Evolutionary conservation across 2,888 invertebrate genomes (phyloP).

Genomic region (Agapostemon virescens): DNA sequence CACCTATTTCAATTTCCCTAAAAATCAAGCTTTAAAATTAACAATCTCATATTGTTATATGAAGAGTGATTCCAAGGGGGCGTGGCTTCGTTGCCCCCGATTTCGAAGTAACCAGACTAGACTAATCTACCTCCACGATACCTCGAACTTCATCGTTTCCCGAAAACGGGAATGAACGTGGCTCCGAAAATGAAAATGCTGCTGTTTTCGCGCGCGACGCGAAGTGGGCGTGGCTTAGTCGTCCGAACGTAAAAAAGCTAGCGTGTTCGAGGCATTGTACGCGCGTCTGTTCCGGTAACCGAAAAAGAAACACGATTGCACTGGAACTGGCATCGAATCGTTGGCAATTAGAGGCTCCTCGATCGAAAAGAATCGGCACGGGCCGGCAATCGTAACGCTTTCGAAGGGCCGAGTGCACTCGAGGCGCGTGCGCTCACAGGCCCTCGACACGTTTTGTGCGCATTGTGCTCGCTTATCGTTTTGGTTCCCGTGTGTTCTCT

Average conservation of each 20-base stretch:
- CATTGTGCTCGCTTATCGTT: background rate
- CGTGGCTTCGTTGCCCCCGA: background rate
- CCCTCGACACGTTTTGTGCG: background rate
- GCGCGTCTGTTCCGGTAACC: background rate
- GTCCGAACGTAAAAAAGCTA: background rate
- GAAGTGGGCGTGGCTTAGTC: background rate
- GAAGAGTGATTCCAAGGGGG: background rate
- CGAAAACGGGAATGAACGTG: too few species aligned
- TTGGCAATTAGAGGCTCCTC: background rate
- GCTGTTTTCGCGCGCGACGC: background rate
- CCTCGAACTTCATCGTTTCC: background rate
- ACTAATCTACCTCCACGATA: background rate
- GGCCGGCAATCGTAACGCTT: constrained; percentile 4
- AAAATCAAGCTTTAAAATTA: background rate
- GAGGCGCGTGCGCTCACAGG: background rate
- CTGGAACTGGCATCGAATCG: background rate
- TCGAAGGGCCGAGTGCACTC: constrained; percentile 36
- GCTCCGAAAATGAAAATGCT: background rate
- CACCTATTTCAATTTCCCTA: background rate
- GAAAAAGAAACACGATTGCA: background rate
- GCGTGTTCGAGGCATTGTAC: background rate
- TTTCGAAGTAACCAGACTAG: background rate
- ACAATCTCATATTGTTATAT: background rate
- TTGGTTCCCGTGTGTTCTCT: background rate
- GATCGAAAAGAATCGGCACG: background rate